Evolutionary conservation across 2,888 invertebrate species (phyloP), one percentile per base, ranked within the genome.

Genomic region (Sphaerophoria taeniata): DNA sequence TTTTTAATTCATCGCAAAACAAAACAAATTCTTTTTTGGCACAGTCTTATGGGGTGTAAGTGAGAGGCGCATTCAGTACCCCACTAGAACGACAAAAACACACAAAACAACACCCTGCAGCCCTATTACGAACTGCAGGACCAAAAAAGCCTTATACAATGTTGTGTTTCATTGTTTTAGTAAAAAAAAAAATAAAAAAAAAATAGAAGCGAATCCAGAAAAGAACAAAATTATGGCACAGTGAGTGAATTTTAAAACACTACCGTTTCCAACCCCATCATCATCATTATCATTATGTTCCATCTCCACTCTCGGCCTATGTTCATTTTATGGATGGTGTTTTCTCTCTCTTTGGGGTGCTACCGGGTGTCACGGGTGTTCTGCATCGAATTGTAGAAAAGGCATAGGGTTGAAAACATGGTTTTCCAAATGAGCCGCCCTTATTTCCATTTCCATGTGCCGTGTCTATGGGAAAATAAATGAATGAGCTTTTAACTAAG

Each of bases 1-100:
- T 84, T 84, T 84, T 84, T 80, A 84, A 84, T 84, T 79, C 84
- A 84, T 84, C 71, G 75, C 75, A 69, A 84, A 84, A 79, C 80
- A 84, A 84, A 84, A 80, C 84, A 84, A 79, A 84, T 72, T 58
- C 79, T 76, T 79, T 24, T 65, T 76, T 84, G 75, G 75, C 60
- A 76, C 47, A 34, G 58, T 60, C 70, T 65, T 24, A 24, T 24
- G 34, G 39, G 55, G 47, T 58, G 73, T 58, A 53, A 47, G 47
- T 58, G 34, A 58, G 60, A 9, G 36, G 36, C 16, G 36, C 14
- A 36, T 14, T 31, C 11, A 24, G 55, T 33, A 14, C 14, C 6
- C 6, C 0, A 9, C 14, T 56, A 34, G 34, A 34, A 39, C 14
- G 63, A 55, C 36, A 33, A 71, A 56, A 71, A 43, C 12, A 45